Conservation (phyloP, 2,113 vertebrate species). For the Pao palembangensis region DNA sequence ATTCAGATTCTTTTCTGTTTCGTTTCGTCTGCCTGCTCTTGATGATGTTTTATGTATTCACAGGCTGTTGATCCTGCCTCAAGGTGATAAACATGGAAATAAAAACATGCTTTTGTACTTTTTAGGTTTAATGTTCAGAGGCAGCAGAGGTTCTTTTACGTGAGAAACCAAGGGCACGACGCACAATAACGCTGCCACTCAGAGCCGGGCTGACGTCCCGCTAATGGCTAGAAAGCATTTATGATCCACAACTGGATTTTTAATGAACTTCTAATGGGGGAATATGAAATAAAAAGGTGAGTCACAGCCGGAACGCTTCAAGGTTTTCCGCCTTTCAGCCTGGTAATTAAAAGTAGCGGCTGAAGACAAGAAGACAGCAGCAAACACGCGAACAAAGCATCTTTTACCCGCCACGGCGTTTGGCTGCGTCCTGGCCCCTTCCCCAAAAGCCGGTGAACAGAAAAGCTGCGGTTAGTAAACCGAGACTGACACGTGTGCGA, state of each 20-base stretch:
- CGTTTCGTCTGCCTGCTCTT: slow-evolving; percentile 9
- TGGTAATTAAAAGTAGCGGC: slow-evolving; percentile 50
- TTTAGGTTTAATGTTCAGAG: slow-evolving; percentile 43
- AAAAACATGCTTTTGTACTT: slow-evolving; percentile 47
- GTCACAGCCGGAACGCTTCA: slow-evolving; percentile 41
- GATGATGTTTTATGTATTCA: slow-evolving; percentile 41
- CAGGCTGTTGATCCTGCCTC: slow-evolving; percentile 39
- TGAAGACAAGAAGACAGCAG: slow-evolving; percentile 10
- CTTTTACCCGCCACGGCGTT: too few relatives aligned
- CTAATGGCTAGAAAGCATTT: slow-evolving; percentile 60
- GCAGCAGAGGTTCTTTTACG: slow-evolving; percentile 1
- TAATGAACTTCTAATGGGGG: slow-evolving; percentile 55
- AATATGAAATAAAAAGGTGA: slow-evolving; percentile 45
- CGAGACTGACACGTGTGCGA: too few relatives aligned
- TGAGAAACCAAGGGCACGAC: slow-evolving; percentile 49
- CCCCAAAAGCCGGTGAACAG: too few relatives aligned
- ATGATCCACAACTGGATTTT: slow-evolving; percentile 49
- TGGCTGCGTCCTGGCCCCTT: too few relatives aligned
- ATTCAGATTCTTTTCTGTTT: not conserved
- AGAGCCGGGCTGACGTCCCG: slow-evolving; percentile 29
- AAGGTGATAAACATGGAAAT: slow-evolving; percentile 61
- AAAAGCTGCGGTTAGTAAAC: too few relatives aligned
- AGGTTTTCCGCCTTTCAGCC: slow-evolving; percentile 51
- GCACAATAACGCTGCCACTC: slow-evolving; percentile 20
- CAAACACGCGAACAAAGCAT: too few relatives aligned